Evolutionary conservation across 2,113 vertebrate species (phyloP).

Genomic region (Bos javanicus): DNA sequence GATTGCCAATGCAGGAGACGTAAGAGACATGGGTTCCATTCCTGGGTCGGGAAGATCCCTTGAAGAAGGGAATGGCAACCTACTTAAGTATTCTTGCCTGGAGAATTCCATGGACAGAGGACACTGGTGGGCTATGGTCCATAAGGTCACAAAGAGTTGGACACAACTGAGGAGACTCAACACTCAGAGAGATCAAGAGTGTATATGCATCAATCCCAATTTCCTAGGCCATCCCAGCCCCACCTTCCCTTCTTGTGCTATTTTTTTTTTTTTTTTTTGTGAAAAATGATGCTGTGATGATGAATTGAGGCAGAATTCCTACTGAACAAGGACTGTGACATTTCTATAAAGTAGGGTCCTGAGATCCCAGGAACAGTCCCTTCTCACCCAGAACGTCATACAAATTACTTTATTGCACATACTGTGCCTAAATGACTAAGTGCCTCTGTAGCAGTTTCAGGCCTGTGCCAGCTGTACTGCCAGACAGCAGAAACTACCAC

Average conservation of each 20-base stretch:
- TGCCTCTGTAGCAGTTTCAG: neutral
- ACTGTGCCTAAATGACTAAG: neutral
- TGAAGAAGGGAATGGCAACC: neutral
- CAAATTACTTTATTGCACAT: neutral
- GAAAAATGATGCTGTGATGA: neutral
- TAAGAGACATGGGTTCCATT: neutral
- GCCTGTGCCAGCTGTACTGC: neutral
- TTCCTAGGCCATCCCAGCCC: neutral
- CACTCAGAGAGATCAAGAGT: neutral
- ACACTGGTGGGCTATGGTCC: neutral
- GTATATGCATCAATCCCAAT: neutral
- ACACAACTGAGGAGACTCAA: neutral
- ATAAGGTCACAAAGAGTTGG: neutral
- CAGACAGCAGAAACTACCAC: neutral
- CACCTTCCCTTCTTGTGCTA: neutral
- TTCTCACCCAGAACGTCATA: neutral
- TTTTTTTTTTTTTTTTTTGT: neutral
- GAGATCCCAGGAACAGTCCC: neutral
- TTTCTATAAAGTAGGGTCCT: neutral
- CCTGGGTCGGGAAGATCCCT: neutral
- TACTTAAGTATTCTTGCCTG: neutral
- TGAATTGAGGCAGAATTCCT: neutral
- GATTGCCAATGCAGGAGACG: fast-evolving
- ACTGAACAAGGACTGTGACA: neutral
- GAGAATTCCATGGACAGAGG: neutral